Evolutionary conservation across 30 jellyfish, hydroid and myxozoan species (phyloP), one percentile per base, ranked within the genome.

Genomic region (Aurelia sp.): DNA sequence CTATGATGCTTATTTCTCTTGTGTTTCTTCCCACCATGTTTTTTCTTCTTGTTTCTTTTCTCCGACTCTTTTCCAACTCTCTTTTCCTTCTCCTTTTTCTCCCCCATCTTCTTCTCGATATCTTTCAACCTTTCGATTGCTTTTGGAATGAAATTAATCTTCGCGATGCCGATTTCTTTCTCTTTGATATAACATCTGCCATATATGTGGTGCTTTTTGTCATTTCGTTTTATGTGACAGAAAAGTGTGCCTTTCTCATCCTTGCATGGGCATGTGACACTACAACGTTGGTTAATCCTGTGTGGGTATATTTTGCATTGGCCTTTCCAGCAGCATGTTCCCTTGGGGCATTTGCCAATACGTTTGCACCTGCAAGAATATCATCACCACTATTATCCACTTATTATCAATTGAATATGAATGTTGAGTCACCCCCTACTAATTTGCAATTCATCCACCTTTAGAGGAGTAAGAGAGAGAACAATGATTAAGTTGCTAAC

Each of bases 321-420:
- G 0, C 93, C 93, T 52, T 84, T 84, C 93, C 93, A 84, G 82
- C 93, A 84, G 88, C 93, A 84, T 16, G 93, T 84, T 18, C 88
- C 88, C 21, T 50, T 20, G 63, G 88, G 82, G 53, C 93, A 84
- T 63, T 72, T 72, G 0, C 52, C 52, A 17, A 63, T 81, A 12
- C 67, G 18, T n/a, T 63, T 55, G 58, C 93, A 84, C 51, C 93
- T 80, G 67, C 17, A 44, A 80, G 9, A 13, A 12, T 12, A 50
- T 13, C 16, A 18, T 6, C 11, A 12, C 4, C 51, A n/a, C 9
- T 66, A 19, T 17, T 7, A 4, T 38, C 50, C 50, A 38, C 50
- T 7, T 27, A n/a, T 27, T 27, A 27, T 27, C 33, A 27, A 27
- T 27, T 27, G 33, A 27, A 27, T 27, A 27, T 27, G 2, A 27